Evolutionary conservation across 2,888 invertebrate genomes (phyloP).

Genomic region (Oscheius sp.): DNA sequence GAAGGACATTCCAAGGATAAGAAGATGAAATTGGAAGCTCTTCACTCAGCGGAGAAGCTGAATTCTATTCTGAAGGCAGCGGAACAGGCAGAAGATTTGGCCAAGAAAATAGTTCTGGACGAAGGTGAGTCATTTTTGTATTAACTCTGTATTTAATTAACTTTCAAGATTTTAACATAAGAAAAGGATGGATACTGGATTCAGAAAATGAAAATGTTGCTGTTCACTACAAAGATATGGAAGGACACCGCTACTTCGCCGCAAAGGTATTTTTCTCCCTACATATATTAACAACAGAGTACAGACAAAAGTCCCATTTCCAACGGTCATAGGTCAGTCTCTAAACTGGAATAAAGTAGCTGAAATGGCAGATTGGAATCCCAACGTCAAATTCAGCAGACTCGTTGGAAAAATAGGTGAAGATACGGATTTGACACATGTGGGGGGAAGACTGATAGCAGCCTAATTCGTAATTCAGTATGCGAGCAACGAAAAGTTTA

Average conservation of each 20-base stretch:
- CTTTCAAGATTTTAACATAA: constrained; percentile 9
- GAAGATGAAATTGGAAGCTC: too few relatives aligned
- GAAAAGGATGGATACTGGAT: constrained; percentile 19
- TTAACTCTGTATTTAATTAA: neutral
- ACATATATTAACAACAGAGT: neutral
- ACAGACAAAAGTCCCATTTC: constrained; percentile 18
- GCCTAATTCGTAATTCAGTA: constrained; percentile 8
- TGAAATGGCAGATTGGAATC: constrained; percentile 27
- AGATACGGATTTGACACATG: constrained; percentile 19
- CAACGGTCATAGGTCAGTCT: neutral
- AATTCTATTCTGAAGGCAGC: neutral
- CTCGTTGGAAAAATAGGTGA: constrained; percentile 6
- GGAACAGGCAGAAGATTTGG: neutral
- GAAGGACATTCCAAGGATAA: too few relatives aligned
- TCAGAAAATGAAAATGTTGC: constrained; percentile 17
- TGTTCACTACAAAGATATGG: constrained; percentile 29
- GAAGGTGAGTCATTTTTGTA: neutral
- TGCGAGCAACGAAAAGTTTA: constrained; percentile 19
- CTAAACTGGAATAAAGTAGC: constrained; percentile 23
- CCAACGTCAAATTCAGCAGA: constrained; percentile 12
- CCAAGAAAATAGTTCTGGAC: neutral
- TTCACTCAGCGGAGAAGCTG: too few relatives aligned
- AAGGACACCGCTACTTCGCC: constrained; percentile 25
- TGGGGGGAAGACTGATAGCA: neutral
- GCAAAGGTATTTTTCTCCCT: constrained; percentile 2